Base-by-base conservation (phyloP, 2,797 vertebrate genomes). In the Cyprinodon diabolis region DNA sequence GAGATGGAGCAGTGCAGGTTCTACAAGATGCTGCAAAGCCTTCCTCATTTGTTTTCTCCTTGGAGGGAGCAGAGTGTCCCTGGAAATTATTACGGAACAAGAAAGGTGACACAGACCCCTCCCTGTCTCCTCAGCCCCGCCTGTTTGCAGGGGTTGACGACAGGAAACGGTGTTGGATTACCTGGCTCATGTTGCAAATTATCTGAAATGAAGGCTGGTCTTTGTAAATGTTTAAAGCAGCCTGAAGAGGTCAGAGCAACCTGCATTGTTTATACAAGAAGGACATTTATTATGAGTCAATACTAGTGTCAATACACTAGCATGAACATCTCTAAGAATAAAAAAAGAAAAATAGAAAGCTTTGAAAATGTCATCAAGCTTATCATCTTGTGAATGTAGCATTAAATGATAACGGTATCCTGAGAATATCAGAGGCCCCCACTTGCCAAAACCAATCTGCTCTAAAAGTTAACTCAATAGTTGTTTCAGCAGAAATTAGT, bases 101-200 rank as follows among this genome's bases (percentile, higher is more conserved):
- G 70, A 79, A 77, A 75, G 51, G 65, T 14, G 62, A 80, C 71
- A 78, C 14, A 68, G 45, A 67, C 43, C 68, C 12, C 75, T 79
- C 66, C n/a, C 47, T 69, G 77, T 69, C 77, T 76, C 77, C 48
- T 74, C 49, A 12, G 66, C 74, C 65, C 76, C 54, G 72, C 68
- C 76, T 66, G 79, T 74, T 77, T 43, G 71, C 72, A 69, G 74
- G 86, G 87, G 84, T 84, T 86, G 81, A 88, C 78, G 75, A 90
- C 85, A 84, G 88, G 80, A 90, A 86, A 87, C 72, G 47, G 83
- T 78, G 80, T 89, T 86, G 82, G 79, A 84, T 93, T 91, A 83
- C 90, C 81, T 68, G 79, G 51, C 80, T 93, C 86, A 62, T 75
- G 80, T 93, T 91, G 76, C 92, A 88, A 69, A 82, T 71, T 75